Evolutionary conservation across 2,888 invertebrate genomes (phyloP), one percentile per base, ranked within the genome.

Genomic region (Punctoribates punctum): DNA sequence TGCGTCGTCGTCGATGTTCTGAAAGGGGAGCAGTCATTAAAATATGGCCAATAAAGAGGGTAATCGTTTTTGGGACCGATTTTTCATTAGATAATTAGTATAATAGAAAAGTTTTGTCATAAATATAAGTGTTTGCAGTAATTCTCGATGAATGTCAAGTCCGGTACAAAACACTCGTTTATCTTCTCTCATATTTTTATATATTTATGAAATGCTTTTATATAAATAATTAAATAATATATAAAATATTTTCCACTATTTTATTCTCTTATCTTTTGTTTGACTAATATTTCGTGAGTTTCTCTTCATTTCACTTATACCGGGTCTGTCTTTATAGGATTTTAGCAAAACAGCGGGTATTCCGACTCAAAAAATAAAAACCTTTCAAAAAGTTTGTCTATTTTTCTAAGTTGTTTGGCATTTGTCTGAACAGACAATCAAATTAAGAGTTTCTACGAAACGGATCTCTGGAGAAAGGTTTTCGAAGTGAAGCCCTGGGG

Each of bases 1-100:
- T 25, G 80, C 80, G 72, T 82, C 81, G 60, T 82, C 82, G 74
- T 82, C 82, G 57, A 82, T 82, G 20, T 82, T 81, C 77, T 73
- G 57, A 8, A 27, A 23, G 48, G 8, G 23, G 27, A 51, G 27
- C 23, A 23, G 25, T 51, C 57, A 25, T 57, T 23, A 51, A 51
- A 42, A 42, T 13, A 8, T 42, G 9, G 42, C 8, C 13, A 42
- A 42, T 42, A 42, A 42, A 42, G 11, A 42, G 42, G 42, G 42
- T 13, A 42, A 42, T 42, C 42, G 42, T 42, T 42, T 9, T 13
- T 42, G 1, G 8, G 42, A 1, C 8, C 42, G 4, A 42, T 9
- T 9, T 42, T 42, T 8, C 8, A 42, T 13, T 42, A 42, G 8
- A 42, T 42, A 42, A 42, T 42, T 42, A 42, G 42, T 5, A 42